Evolutionary conservation across 1,140 invertebrate genomes (phyloP).

Genomic region (Proales similis): DNA sequence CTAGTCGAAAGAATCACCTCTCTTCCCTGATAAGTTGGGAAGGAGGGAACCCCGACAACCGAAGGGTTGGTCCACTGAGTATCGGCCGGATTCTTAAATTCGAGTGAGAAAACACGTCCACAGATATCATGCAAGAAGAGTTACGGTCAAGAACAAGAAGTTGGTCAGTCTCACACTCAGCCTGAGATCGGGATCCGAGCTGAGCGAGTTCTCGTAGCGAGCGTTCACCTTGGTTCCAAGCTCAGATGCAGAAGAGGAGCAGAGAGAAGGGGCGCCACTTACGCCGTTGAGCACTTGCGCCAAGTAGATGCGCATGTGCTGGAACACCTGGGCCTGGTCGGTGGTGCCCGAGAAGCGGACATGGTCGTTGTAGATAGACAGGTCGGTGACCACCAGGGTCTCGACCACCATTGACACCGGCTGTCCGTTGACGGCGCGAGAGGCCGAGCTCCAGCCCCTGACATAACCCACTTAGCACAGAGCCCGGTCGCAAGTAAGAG

Average conservation of each 20-base stretch:
- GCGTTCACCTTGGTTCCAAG: constrained; percentile 33
- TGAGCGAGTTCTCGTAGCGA: constrained; percentile 15
- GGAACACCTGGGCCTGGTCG: constrained; percentile 4
- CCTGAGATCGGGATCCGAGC: background rate
- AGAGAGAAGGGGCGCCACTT: background rate
- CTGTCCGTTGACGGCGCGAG: background rate
- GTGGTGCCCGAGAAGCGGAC: background rate
- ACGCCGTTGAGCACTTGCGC: constrained; percentile 29
- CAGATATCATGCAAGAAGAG: background rate
- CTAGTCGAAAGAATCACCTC: background rate
- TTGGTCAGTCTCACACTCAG: constrained; percentile 3
- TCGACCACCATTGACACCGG: constrained; percentile 1
- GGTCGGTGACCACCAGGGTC: constrained; percentile 2
- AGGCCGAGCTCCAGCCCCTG: too few relatives aligned
- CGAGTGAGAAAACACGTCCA: background rate
- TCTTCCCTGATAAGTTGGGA: constrained; percentile 10
- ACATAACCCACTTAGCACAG: too few relatives aligned
- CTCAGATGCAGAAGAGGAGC: too few relatives aligned
- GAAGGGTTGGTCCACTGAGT: constrained; percentile 1
- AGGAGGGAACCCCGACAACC: background rate
- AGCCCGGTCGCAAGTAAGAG: too few relatives aligned
- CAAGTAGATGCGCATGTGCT: constrained; percentile 23
- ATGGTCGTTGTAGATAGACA: background rate
- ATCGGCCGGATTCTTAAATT: background rate
- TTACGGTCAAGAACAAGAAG: constrained; percentile 23